Evolutionary conservation across 2,888 invertebrate genomes (phyloP), one percentile per base, ranked within the genome.

Genomic region (Drosophila prostipennis): DNA sequence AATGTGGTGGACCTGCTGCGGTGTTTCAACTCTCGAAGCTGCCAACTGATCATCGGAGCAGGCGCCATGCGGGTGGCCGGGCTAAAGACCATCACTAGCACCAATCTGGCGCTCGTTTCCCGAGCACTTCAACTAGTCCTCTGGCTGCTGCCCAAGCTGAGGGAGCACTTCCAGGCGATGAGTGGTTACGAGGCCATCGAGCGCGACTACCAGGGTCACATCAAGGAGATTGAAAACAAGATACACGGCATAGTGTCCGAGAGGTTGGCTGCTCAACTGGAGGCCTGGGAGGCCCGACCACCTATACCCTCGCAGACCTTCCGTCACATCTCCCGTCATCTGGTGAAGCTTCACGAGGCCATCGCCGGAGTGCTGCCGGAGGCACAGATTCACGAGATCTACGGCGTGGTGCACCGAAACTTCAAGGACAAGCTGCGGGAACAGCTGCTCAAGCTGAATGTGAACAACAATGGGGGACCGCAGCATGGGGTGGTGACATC

Each of bases 1-100:
- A 95, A 97, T 90, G 94, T 98, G 81, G 94, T 97, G n/a, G 98
- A 98, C 91, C 92, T 99, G 56, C 93, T 98, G 75, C 94, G 97
- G 89, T 95, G 96, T 80, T 97, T 96, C 87, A 97, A 97, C 92
- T 97, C 97, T 6, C 94, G 96, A 65, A 96, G 96, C 83, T 98
- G 98, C 92, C 98, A 99, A 91, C 93, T 99, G 80, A 97, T 99
- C 58, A 93, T 99, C 59, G 99, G 99, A 45, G 99, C 99, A 42
- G 99, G 99, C 45, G 99, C 99, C 6, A 94, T 99, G 89, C 96
- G 97, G 89, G 96, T 98, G 74, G 98, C 98, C 39, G 99, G 99
- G 6, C 93, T 98, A 57, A 97, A 97, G 92, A 98, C 97, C 29
- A 98, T 98, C 76, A 98, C 98, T 5, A 98, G 97, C 84, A 96